Evolutionary conservation across 1,140 invertebrate species (phyloP), one percentile per base, ranked within the genome.

Genomic region (Meloidogyne floridensis): DNA sequence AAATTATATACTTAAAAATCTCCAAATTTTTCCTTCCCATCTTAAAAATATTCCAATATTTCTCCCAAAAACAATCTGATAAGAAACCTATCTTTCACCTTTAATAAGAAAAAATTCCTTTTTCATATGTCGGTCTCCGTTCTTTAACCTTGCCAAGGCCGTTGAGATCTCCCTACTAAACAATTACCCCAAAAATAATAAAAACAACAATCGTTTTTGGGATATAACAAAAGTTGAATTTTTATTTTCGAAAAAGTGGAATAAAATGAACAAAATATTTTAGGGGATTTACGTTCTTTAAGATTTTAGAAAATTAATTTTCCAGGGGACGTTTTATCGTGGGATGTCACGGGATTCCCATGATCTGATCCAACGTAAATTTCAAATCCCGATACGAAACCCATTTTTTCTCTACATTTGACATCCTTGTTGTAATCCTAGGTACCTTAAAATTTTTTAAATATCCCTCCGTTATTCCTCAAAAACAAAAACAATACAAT

Each of bases 1-100:
- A 65, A 65, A 65, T 65, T 65, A 65, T 65, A 65, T 65, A 65
- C n/a, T 65, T 65, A 65, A 65, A 65, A 65, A n/a, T n/a, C 32
- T 32, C 32, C 32, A 65, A 65, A 65, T n/a, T n/a, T 65, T 6
- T 65, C n/a, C n/a, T n/a, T 65, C n/a, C n/a, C n/a, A 13, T 18
- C 7, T n/a, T n/a, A n/a, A 11, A 65, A 6, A 65, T 59, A 15
- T 15, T 59, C 56, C 56, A 59, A 15, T 32, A 32, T 65, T n/a
- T n/a, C 59, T 65, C 15, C 59, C 59, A 15, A n/a, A 59, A 65
- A 65, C 59, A 65, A 65, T 65, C 59, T 65, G 59, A 65, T 65
- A 65, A 65, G 59, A 65, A 65, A 65, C 7, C 0, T 13, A n/a
- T 65, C 4, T 65, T 65, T 65, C 10, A 65, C n/a, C 59, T 8